Base-by-base conservation (phyloP, 2,797 vertebrate genomes). In the Gymnopithys bicolor region DNA sequence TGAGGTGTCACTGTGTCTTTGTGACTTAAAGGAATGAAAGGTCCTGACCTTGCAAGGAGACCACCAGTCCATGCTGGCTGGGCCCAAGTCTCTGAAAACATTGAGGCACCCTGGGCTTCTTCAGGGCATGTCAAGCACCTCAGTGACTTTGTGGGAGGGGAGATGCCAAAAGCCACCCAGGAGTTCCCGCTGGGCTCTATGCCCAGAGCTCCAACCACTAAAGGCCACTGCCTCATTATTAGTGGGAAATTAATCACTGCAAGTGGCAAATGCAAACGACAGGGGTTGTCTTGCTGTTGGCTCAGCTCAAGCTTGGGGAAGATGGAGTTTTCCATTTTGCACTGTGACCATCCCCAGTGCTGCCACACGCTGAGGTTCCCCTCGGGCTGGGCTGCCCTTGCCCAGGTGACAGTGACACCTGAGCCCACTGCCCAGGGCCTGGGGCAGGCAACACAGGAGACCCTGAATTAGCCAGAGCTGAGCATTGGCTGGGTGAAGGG, bases 221-320 rank as follows among this genome's bases (percentile, higher is more conserved):
- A 79, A 94, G 90, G 76, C 69, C 80, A 59, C 73, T 90, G 73
- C 87, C 84, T 81, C n/a, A 5, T 85, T 85, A 37, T 28, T 81
- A 46, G 79, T 76, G 51, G 35, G 33, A 64, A 22, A 77, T 90
- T 28, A 78, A 66, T 68, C 23, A 11, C 56, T 62, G 1, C 25
- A 5, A 0, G 1, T 35, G 82, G 18, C 22, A 81, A 75, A 37
- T 30, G 33, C 18, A 35, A 7, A 30, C 41, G 30, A 27, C 16
- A 41, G 35, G 19, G 22, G 4, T 51, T 49, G 49, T 48, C 52
- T 56, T 84, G 67, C 58, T 55, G 27, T 30, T 83, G 53, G 25
- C 7, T 63, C 52, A 16, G 25, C 51, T 52, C 51, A 52, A 18
- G 30, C 25, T 56, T 35, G n/a, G 37, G 3, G 27, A 12, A 27